Evolutionary conservation across 2,113 vertebrate genomes (phyloP).

Genomic region (Perca flavescens): DNA sequence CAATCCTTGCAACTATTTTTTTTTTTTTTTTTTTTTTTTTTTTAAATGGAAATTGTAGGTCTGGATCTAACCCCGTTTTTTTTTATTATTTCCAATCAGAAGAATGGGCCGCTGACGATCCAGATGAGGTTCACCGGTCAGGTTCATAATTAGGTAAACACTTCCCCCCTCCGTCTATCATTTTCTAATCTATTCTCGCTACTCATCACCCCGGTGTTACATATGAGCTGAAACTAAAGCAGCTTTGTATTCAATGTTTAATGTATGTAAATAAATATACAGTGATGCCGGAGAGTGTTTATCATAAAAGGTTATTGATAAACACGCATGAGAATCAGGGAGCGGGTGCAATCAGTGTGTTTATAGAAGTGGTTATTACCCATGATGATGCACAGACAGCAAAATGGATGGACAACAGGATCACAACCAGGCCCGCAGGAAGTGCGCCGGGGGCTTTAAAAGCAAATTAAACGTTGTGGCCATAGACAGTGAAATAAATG

Average conservation of each 20-base stretch:
- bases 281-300: constrained; percentile 3
- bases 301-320: constrained; percentile 5
- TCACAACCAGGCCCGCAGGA: no score
- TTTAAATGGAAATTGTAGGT: constrained; percentile 56
- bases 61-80: constrained; percentile 51
- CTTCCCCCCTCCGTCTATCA: constrained; percentile 8
- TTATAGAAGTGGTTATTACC: constrained; percentile 18
- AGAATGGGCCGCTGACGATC: constrained; percentile 36
- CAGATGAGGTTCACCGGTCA: constrained; percentile 26
- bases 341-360: constrained; percentile 46
- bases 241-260: not conserved
- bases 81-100: constrained; percentile 62
- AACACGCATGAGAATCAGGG: constrained; percentile 5
- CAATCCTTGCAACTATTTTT: constrained; percentile 57
- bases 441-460: no score
- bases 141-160: constrained; percentile 46
- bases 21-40: not conserved
- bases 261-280: constrained; percentile 14
- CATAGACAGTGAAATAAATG: no score
- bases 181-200: constrained; percentile 9
- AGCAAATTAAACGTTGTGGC: no score
- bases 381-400: not conserved
- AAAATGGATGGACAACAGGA: constrained; percentile 17
- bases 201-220: not conserved
- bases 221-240: constrained; percentile 13